Evolutionary conservation across 2,797 vertebrate species (phyloP), one percentile per base, ranked within the genome.

Genomic region (Aplochiton taeniatus): DNA sequence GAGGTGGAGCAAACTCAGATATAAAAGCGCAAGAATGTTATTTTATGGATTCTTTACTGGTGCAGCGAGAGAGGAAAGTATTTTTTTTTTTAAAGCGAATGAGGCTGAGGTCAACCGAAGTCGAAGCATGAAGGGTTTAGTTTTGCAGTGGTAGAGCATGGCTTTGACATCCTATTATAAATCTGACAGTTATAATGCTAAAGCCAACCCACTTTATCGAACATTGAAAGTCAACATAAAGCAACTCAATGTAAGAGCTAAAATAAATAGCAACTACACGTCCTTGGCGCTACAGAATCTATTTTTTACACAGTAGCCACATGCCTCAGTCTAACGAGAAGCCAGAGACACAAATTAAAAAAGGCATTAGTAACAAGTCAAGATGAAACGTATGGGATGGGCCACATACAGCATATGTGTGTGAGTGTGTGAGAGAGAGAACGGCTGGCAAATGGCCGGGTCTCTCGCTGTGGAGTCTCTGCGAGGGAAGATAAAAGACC

Each of bases 361-460:
- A 31, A n/a, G n/a, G 31, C 31, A 31, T 31, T 31, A 31, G 31
- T 31, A 31, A 31, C 31, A 31, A 31, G 31, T 31, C 31, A 31
- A 31, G 65, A 56, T 56, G 13, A 71, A 66, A 18, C 57, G 16
- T 61, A 60, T 17, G 52, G 51, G 68, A 73, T 12, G 69, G 70
- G 61, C 64, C 66, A 31, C 31, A 31, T 31, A 3, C 31, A 31
- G 61, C 62, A 73, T 53, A 60, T 76, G 68, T 49, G 11, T 42
- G 51, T 62, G 45, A 52, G 47, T 53, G 18, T 42, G 48, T 17
- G 48, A 9, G 19, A 31, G 31, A 31, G 31, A 31, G 31, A 31
- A 31, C 6, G 31, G 31, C 31, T 31, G 31, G 3, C 31, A 31
- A 31, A 31, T 31, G 31, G 31, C 31, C 2, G 9, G 17, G 10